phyloP scores from a whole-genome alignment of 2,797 vertebrate genomes.

The Pterois miles region DNA sequence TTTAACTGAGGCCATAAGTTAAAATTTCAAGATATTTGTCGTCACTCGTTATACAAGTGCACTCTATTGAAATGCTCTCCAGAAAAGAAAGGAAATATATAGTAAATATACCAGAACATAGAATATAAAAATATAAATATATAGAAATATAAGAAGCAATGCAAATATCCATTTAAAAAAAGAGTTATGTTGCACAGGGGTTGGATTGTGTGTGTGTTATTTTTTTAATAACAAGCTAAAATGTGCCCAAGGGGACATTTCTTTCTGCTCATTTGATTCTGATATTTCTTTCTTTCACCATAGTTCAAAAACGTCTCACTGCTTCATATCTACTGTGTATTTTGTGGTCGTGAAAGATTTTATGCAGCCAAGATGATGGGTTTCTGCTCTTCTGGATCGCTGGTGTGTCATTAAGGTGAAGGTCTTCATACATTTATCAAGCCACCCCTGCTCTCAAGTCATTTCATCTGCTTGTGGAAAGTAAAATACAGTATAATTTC shows the following conservation, averaged over 20 bases:
- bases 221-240: background rate
- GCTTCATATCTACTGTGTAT: background rate
- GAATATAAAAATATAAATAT: no score
- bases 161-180: no score
- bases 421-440: background rate
- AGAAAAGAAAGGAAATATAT: no score
- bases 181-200: no score
- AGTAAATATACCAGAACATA: no score
- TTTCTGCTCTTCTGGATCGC: background rate
- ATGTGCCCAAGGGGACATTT: background rate
- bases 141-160: no score
- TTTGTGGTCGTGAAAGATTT: constrained; percentile 10
- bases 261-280: background rate
- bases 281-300: background rate
- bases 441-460: background rate
- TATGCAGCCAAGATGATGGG: background rate
- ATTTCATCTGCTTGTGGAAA: constrained; percentile 2
- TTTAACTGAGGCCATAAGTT: background rate
- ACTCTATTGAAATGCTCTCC: background rate
- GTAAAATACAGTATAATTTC: background rate
- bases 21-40: no score
- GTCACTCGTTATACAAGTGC: no score
- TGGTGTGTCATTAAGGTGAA: constrained; percentile 34
- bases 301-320: background rate
- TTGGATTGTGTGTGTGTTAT: no score